Percentiles rank a stretch among this genome's conserved stretches.
Evolutionary conservation across 2,888 invertebrate species (phyloP).

Genomic region (Sinodicranocentrus sp.): DNA sequence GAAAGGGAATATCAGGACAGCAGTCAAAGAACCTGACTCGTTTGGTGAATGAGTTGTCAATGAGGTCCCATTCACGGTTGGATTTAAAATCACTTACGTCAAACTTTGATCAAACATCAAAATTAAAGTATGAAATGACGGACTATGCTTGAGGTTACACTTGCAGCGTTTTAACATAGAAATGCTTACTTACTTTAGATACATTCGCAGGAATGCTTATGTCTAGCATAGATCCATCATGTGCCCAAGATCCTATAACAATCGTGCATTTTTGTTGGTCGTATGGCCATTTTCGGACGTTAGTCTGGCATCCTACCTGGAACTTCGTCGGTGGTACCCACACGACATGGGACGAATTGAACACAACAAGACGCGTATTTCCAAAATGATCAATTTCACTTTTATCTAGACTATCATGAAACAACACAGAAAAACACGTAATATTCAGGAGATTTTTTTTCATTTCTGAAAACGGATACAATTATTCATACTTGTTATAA

Average conservation of each 20-base stretch:
- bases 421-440: background rate
- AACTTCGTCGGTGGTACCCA: constrained; percentile 87
- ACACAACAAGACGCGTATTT: constrained; percentile 81
- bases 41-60: constrained; percentile 55
- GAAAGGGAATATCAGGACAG: constrained; percentile 69
- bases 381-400: constrained; percentile 83
- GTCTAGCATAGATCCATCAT: constrained; percentile 57
- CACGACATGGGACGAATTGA: constrained; percentile 81
- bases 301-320: constrained; percentile 79
- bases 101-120: constrained; percentile 58
- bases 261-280: constrained; percentile 85
- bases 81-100: constrained; percentile 60
- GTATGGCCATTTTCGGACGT: constrained; percentile 87
- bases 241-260: constrained; percentile 87
- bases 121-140: background rate
- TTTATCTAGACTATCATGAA: constrained; percentile 81
- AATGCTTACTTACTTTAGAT: too few species aligned
- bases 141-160: background rate
- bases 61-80: constrained; percentile 75
- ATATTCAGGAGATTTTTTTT: background rate
- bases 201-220: constrained; percentile 53
- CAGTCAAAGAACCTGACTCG: constrained; percentile 37
- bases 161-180: too few species aligned
- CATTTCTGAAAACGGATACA: background rate
- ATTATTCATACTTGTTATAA: constrained; percentile 80